These are phyloP conservation scores for Pomacea canaliculata DNA, from an alignment of 2,888 invertebrate genomes.

Conservation along the genomic window DNA sequence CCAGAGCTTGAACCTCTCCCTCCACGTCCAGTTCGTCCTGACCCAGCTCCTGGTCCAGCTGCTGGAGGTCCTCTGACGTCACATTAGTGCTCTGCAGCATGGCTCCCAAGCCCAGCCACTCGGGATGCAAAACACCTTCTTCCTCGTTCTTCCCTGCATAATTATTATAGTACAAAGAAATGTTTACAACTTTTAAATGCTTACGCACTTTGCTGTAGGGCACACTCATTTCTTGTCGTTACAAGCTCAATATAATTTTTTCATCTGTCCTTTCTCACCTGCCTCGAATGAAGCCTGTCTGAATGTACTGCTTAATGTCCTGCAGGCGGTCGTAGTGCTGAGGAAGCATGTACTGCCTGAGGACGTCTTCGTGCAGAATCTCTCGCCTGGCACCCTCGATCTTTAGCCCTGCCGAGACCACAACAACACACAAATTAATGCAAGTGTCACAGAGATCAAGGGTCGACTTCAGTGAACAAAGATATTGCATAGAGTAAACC, in stretches of 20 bases:
- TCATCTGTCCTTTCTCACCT: neutral
- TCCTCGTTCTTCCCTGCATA: slow-evolving; percentile 1
- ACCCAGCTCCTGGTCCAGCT: neutral
- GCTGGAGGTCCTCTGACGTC: neutral
- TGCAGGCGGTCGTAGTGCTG: slow-evolving; percentile 15
- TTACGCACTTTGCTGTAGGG: too few relatives aligned
- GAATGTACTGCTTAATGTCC: neutral
- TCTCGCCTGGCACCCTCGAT: slow-evolving; percentile 16
- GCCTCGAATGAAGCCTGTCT: neutral
- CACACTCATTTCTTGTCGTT: too few relatives aligned
- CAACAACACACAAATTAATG: too few relatives aligned
- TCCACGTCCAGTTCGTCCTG: slow-evolving; percentile 19
- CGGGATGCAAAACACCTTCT: slow-evolving; percentile 17
- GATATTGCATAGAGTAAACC: too few relatives aligned
- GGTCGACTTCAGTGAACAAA: too few relatives aligned
- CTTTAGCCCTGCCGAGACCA: slow-evolving; percentile 9
- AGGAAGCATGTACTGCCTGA: slow-evolving; percentile 23
- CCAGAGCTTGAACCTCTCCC: slow-evolving; percentile 15
- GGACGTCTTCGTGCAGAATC: slow-evolving; percentile 29
- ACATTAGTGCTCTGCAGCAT: slow-evolving; percentile 7
- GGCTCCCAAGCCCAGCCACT: slow-evolving; percentile 21
- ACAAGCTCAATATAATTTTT: too few relatives aligned
- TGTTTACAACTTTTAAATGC: too few relatives aligned
- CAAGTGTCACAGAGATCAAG: too few relatives aligned
- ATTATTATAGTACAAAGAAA: neutral